phyloP scores from a whole-genome alignment of 2,888 invertebrate species.

The Amiota minor region DNA sequence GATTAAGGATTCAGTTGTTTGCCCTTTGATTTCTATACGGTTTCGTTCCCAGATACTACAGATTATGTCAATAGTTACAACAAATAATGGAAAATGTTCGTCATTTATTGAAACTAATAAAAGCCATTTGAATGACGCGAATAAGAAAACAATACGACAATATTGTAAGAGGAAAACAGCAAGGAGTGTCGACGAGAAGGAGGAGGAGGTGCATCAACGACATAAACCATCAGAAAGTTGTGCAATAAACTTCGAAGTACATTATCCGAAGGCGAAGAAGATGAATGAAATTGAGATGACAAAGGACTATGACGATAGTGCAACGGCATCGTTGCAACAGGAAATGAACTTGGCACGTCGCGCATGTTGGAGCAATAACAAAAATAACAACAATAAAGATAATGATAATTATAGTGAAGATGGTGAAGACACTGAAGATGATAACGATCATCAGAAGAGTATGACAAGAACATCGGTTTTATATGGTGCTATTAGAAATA shows the following conservation, averaged over 20 bases:
- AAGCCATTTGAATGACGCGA: conserved; percentile 8
- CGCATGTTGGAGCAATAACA: conserved; percentile 77
- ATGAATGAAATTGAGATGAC: conserved; percentile 29
- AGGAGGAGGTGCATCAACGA: neutral
- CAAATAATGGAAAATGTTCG: neutral
- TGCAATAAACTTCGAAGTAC: conserved; percentile 11
- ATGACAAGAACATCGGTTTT: conserved; percentile 46
- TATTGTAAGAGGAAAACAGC: neutral
- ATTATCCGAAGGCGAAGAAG: conserved; percentile 27
- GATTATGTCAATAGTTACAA: conserved; percentile 21
- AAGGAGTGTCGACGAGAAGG: neutral
- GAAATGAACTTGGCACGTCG: conserved; percentile 81
- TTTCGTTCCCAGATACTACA: neutral
- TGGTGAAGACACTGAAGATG: conserved; percentile 43
- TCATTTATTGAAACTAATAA: neutral
- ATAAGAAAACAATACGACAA: conserved; percentile 4
- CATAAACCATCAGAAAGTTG: conserved; percentile 18
- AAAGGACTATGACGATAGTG: conserved; percentile 55
- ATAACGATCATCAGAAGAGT: conserved; percentile 37
- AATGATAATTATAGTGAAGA: conserved; percentile 40
- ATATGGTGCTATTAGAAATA: conserved; percentile 60
- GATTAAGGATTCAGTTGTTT: conserved; percentile 5
- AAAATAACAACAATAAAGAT: conserved; percentile 38
- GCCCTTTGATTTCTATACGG: neutral
- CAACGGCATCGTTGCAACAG: conserved; percentile 76